These are phyloP conservation scores for Brassicogethes aeneus DNA, from an alignment of 2,888 invertebrate species.

Conservation along the genomic window DNA sequence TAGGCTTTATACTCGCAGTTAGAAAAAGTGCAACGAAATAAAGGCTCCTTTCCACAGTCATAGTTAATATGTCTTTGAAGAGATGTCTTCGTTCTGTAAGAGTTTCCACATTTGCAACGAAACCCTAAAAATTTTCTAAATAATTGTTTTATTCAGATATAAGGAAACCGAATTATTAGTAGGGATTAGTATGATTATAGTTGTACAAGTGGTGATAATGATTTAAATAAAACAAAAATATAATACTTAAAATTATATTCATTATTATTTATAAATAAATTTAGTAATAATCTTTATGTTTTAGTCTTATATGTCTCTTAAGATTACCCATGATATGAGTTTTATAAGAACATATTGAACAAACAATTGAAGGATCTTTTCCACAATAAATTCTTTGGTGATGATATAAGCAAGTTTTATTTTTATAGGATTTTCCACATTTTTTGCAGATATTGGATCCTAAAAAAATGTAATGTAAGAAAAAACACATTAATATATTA, in stretches of 20 bases:
- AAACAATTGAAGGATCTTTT: conserved; percentile 1
- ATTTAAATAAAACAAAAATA: no score
- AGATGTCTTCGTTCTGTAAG: conserved; percentile 15
- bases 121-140: neutral
- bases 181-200: no score
- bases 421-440: conserved; percentile 5
- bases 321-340: conserved; percentile 5
- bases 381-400: conserved; percentile 5
- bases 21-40: conserved; percentile 7
- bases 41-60: conserved; percentile 57
- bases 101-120: conserved; percentile 11
- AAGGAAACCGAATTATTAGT: no score
- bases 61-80: conserved; percentile 16
- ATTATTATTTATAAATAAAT: no score
- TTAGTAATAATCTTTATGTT: no score
- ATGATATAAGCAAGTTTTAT: neutral
- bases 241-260: no score
- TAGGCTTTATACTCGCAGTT: conserved; percentile 13
- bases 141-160: no score
- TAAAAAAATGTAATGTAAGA: no score
- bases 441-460: neutral
- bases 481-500: no score
- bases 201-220: no score
- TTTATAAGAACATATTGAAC: conserved; percentile 3
- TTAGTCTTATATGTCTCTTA: conserved; percentile 7